Evolutionary conservation across 2,888 invertebrate species (phyloP), one percentile per base, ranked within the genome.

Genomic region (Galerucella calmariensis): DNA sequence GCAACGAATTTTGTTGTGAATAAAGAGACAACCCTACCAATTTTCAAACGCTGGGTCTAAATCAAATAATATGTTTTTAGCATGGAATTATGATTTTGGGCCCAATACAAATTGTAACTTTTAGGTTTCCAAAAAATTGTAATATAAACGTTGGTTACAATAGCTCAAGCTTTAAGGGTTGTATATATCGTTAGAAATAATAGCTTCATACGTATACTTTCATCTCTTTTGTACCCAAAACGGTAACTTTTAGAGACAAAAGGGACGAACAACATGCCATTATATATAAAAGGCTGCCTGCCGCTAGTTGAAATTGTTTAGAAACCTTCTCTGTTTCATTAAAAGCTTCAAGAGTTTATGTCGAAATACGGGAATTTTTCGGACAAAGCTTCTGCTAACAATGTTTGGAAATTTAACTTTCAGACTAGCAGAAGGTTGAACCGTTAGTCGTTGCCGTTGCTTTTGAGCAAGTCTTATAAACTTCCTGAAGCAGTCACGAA

Each of bases 241-340:
- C 62, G 48, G 56, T 44, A 67, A 63, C 35, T 41, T 41, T 41
- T 8, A 9, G 35, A 41, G 35, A 75, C 67, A 71, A 75, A 75
- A 68, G 70, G 27, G 48, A 24, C 68, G 62, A 70, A 67, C 62
- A 46, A 67, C 61, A 41, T 67, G 65, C 56, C 62, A 27, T 67
- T 65, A 63, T 58, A 67, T 59, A 69, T 75, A 68, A 68, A 68
- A 71, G 67, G 44, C 53, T 69, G 46, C 46, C 53, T 62, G 66
- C 62, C 68, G 63, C 63, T 74, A 46, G 71, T 46, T 10, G 72
- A 61, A 75, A 75, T 68, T 71, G 72, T 75, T 75, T 66, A 63
- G 35, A 41, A 41, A 41, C 35, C 35, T 41, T 41, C 35, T 41
- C 35, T 41, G 35, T 73, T 72, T 72, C 72, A 72, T 72, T 65